These are phyloP conservation scores for Acleris laterana DNA, from an alignment of 2,888 invertebrate genomes.

Conservation along the genomic window DNA sequence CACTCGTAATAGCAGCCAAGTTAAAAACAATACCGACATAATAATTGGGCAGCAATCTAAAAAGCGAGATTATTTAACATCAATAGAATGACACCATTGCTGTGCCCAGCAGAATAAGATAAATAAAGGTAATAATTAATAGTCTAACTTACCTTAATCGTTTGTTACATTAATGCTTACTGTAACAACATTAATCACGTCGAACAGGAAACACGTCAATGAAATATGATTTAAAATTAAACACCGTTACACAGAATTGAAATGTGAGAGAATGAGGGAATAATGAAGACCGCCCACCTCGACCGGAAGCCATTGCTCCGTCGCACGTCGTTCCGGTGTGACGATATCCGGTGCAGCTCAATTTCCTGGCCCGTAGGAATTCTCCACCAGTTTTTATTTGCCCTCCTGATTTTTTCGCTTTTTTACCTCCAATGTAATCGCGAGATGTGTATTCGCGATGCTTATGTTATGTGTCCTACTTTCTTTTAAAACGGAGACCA, in stretches of 20 bases:
- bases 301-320: constrained; percentile 74
- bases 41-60: no score
- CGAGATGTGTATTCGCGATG: constrained; percentile 21
- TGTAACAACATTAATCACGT: constrained; percentile 1
- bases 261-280: constrained; percentile 61
- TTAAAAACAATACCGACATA: no score
- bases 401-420: constrained; percentile 59
- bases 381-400: constrained; percentile 70
- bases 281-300: constrained; percentile 74
- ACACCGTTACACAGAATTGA: constrained; percentile 49
- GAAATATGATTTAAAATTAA: constrained; percentile 29
- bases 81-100: no score
- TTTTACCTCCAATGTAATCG: constrained; percentile 54
- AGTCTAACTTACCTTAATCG: no score
- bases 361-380: constrained; percentile 76
- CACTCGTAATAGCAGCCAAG: no score
- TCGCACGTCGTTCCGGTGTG: constrained; percentile 77
- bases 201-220: not conserved
- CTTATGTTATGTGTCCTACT: constrained; percentile 8
- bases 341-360: constrained; percentile 82
- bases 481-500: constrained; percentile 2
- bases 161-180: no score
- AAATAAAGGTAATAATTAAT: no score
- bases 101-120: no score
- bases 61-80: no score